These are phyloP conservation scores for Hydropotes inermis DNA, from an alignment of 2,113 vertebrate genomes.

Conservation along the genomic window DNA sequence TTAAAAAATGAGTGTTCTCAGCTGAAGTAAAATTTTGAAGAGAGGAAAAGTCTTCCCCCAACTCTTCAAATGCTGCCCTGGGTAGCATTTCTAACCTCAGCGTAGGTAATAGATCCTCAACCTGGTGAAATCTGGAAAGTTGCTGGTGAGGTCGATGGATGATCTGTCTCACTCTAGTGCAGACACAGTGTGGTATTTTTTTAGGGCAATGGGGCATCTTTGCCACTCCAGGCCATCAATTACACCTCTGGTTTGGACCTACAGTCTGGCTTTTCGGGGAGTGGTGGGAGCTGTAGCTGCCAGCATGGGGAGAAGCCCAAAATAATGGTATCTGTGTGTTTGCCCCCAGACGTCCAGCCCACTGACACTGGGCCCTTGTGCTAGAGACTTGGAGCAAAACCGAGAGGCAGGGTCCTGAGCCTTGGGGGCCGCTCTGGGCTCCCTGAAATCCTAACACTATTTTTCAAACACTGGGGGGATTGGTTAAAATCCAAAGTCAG, in stretches of 20 bases:
- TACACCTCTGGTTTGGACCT: not conserved
- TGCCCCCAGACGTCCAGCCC: not conserved
- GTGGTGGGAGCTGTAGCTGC: fast-evolving
- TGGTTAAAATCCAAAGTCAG: not conserved
- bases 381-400: not conserved
- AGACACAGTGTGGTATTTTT: not conserved
- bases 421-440: not conserved
- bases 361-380: not conserved
- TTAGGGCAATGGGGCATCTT: not conserved
- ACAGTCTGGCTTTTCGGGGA: not conserved
- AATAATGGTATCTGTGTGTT: not conserved
- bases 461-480: not conserved
- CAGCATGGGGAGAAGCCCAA: not conserved
- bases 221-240: not conserved
- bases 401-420: not conserved
- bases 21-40: not conserved
- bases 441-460: not conserved
- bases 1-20: not conserved
- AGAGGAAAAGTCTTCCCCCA: not conserved
- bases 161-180: fast-evolving
- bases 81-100: fast-evolving
- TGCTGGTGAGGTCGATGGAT: not conserved
- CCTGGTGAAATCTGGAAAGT: fast-evolving
- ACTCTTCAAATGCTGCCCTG: fast-evolving
- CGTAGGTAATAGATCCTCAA: fast-evolving